Percentiles rank a stretch among this genome's conserved stretches.
Conservation (phyloP, 2,113 vertebrate genomes). For the Crotophaga sulcirostris region DNA sequence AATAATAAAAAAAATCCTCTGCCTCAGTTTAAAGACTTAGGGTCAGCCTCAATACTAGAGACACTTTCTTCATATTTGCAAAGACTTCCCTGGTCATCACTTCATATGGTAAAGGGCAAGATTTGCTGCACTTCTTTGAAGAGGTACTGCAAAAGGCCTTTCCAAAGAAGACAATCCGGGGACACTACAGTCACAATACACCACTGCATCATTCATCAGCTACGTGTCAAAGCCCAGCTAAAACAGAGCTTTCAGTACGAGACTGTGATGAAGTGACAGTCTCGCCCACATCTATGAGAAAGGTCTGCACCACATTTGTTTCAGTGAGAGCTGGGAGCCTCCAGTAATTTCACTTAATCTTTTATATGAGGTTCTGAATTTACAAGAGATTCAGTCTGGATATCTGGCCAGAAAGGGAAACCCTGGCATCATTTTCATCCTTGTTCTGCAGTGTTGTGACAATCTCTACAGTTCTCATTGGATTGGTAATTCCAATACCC, state of each 20-base stretch:
- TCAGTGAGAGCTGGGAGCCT: background rate
- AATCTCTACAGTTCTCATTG: background rate
- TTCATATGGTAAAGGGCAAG: background rate
- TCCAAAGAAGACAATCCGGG: background rate
- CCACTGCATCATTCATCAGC: background rate
- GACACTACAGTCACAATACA: background rate
- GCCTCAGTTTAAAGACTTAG: background rate
- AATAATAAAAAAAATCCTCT: background rate
- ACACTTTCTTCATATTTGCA: background rate
- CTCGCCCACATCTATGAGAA: background rate
- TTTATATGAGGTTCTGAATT: slow-evolving; percentile 34
- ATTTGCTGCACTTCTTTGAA: background rate
- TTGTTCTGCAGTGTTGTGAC: background rate
- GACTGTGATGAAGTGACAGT: slow-evolving; percentile 18
- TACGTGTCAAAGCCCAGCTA: background rate
- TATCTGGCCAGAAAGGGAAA: slow-evolving; percentile 19
- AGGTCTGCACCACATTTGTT: background rate
- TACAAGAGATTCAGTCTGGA: background rate
- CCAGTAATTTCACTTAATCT: background rate
- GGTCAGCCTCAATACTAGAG: background rate
- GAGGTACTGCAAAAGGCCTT: slow-evolving; percentile 25
- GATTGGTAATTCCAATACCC: background rate
- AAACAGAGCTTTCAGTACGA: background rate
- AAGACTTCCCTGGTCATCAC: background rate
- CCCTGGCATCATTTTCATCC: background rate